Percentiles rank a stretch among this genome's conserved stretches.
Conservation (phyloP, 2,888 invertebrate genomes). For the Argynnis bischoffii region DNA sequence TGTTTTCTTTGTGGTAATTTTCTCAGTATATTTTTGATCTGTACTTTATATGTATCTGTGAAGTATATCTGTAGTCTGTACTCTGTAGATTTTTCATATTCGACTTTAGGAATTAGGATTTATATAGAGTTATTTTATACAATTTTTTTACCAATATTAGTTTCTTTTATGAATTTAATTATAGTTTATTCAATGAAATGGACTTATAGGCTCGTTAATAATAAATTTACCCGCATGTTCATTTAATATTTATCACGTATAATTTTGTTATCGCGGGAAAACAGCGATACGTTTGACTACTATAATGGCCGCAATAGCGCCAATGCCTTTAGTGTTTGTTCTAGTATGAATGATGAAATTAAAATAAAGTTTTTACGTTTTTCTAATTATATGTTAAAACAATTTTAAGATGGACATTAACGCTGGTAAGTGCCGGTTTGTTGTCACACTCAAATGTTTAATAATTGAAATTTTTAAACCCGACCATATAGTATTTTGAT, state of each 20-base stretch:
- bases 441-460: constrained; percentile 19
- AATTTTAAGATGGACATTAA: constrained; percentile 76
- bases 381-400: constrained; percentile 52
- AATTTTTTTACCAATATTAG: constrained; percentile 27
- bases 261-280: constrained; percentile 75
- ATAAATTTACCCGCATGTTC: constrained; percentile 35
- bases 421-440: constrained; percentile 65
- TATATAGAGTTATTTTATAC: constrained; percentile 35
- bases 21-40: background rate
- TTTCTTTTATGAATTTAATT: constrained; percentile 23
- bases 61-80: constrained; percentile 16
- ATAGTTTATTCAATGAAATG: constrained; percentile 29
- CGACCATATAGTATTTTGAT: constrained; percentile 20
- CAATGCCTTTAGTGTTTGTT: constrained; percentile 77
- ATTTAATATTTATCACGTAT: constrained; percentile 39
- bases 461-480: constrained; percentile 17
- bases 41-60: constrained; percentile 16
- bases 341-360: constrained; percentile 59
- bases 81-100: constrained; percentile 35
- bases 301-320: constrained; percentile 81
- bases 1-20: background rate
- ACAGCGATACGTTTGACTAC: constrained; percentile 75
- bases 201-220: constrained; percentile 23
- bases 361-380: constrained; percentile 53
- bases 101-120: constrained; percentile 32